Evolutionary conservation across 2,797 vertebrate genomes (phyloP).

Genomic region (Myoxocephalus aenaeus): DNA sequence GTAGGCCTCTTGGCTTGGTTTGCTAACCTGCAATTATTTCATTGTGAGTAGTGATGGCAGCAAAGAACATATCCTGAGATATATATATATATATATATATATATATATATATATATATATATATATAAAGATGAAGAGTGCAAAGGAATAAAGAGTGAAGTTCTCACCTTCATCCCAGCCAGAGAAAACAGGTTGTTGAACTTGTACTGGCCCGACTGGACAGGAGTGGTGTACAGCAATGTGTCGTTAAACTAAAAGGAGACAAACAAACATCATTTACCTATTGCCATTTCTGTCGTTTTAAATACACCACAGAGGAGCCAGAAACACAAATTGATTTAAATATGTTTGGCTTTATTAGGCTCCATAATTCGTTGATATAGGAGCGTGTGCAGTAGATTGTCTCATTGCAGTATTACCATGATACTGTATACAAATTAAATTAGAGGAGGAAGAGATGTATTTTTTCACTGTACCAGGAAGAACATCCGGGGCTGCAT

Average conservation of each 20-base stretch:
- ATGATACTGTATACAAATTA: not conserved
- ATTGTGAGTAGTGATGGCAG: conserved; percentile 23
- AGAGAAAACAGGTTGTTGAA: conserved; percentile 94
- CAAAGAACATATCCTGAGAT: not conserved
- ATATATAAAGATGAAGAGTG: no score
- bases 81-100: no score
- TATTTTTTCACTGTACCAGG: conserved; percentile 84
- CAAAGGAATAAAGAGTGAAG: not conserved
- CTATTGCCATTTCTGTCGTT: not conserved
- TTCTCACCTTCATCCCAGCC: conserved; percentile 94
- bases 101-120: not conserved
- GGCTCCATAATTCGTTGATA: not conserved
- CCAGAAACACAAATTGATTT: not conserved
- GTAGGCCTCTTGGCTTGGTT: conserved; percentile 93
- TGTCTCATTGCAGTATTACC: not conserved
- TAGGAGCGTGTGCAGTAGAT: not conserved
- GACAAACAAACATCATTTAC: conserved; percentile 28
- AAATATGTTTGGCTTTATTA: not conserved
- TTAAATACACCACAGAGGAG: not conserved
- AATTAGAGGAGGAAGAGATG: not conserved
- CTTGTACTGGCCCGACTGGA: conserved; percentile 94
- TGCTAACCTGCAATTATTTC: conserved; percentile 89
- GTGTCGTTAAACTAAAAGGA: conserved; percentile 92
- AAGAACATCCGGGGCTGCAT: conserved; percentile 99
- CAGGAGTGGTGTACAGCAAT: conserved; percentile 92